Conservation (phyloP, 2,888 invertebrate species). For the Drosophila multiciliata region DNA sequence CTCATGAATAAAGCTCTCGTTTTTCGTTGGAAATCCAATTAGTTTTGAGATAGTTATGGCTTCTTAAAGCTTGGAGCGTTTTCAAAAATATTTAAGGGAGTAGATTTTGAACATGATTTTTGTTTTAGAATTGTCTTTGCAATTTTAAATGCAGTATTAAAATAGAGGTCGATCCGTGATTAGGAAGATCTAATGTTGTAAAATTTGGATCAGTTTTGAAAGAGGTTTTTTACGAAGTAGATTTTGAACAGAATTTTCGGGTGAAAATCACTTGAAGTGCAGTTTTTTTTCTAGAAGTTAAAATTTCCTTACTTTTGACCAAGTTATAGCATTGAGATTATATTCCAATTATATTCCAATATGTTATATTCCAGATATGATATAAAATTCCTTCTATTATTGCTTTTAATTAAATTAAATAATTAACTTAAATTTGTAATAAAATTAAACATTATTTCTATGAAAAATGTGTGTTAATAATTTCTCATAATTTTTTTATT, state of each 20-base stretch:
- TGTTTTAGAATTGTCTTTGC: background rate
- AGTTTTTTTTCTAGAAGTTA: background rate
- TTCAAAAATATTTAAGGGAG: background rate
- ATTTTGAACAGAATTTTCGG: background rate
- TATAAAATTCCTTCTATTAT: background rate
- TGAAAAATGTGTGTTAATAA: background rate
- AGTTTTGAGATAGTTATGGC: no score
- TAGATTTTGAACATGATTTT: background rate
- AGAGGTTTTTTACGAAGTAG: background rate
- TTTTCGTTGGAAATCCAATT: background rate
- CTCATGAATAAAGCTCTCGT: background rate
- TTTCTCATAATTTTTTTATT: background rate
- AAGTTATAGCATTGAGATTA: background rate
- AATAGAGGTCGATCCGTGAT: background rate
- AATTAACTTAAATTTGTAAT: no score
- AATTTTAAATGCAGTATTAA: background rate
- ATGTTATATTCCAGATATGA: no score
- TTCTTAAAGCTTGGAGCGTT: no score
- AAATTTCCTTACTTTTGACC: background rate
- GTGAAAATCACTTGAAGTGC: background rate
- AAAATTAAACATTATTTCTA: background rate
- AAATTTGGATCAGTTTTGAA: background rate
- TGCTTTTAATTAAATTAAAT: background rate
- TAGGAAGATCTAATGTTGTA: no score
- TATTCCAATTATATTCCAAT: background rate